Evolutionary conservation across 2,113 vertebrate genomes (phyloP).

Genomic region (Caranx ignobilis): DNA sequence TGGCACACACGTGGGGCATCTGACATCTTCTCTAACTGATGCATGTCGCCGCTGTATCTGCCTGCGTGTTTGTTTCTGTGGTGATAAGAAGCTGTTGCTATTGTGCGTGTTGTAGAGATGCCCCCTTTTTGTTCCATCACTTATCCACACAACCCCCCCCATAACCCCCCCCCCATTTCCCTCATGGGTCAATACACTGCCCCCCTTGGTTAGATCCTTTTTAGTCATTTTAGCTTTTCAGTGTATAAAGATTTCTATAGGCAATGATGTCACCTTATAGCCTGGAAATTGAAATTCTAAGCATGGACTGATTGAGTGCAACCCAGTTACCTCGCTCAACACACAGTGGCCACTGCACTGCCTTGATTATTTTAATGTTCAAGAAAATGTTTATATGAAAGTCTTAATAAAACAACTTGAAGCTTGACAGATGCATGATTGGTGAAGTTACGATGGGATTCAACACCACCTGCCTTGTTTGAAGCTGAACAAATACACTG

Average conservation of each 20-base stretch:
- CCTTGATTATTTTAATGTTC: neutral
- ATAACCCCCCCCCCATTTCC: neutral
- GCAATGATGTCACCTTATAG: slow-evolving; percentile 62
- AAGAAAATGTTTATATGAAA: neutral
- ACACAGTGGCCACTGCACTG: neutral
- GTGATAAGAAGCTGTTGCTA: slow-evolving; percentile 69
- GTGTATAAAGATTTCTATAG: slow-evolving; percentile 28
- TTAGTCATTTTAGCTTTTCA: slow-evolving; percentile 58
- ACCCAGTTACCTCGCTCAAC: slow-evolving; percentile 18
- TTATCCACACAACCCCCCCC: slow-evolving; percentile 4
- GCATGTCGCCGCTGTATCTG: slow-evolving; percentile 27
- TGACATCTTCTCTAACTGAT: slow-evolving; percentile 61
- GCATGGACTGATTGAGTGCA: slow-evolving; percentile 49
- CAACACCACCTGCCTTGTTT: neutral
- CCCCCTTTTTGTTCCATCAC: slow-evolving; percentile 26
- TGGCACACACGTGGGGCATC: slow-evolving; percentile 61
- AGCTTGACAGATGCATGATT: neutral
- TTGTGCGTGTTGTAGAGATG: slow-evolving; percentile 25
- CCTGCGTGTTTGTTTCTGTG: slow-evolving; percentile 50
- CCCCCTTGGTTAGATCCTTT: slow-evolving; percentile 51
- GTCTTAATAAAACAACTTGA: neutral
- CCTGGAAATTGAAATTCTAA: slow-evolving; percentile 71
- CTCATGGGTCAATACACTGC: slow-evolving; percentile 21
- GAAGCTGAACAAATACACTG: neutral
- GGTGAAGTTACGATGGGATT: neutral